phyloP scores from a whole-genome alignment of 2,797 vertebrate genomes.

The Myiothlypis coronata region DNA sequence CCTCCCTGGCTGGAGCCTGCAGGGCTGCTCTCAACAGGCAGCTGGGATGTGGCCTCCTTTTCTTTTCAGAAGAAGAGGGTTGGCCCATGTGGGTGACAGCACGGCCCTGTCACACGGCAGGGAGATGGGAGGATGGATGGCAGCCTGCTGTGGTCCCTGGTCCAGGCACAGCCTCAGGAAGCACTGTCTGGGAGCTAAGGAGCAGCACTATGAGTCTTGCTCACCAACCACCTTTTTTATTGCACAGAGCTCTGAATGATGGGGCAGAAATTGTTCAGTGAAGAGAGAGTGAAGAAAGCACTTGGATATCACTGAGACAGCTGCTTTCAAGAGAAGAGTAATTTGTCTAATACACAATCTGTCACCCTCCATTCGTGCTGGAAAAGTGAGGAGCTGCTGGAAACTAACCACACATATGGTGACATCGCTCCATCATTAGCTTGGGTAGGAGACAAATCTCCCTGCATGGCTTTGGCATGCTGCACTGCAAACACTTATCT shows the following conservation, averaged over 20 bases:
- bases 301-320: not conserved
- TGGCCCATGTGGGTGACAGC: not conserved
- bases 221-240: not conserved
- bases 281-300: conserved; percentile 14
- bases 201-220: not conserved
- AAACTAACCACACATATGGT: conserved; percentile 66
- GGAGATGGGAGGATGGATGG: not conserved
- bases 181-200: not conserved
- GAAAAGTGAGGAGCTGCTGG: conserved; percentile 61
- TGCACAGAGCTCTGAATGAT: conserved; percentile 21
- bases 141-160: not conserved
- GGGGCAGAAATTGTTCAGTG: conserved; percentile 25
- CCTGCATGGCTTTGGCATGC: conserved; percentile 21
- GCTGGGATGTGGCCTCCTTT: not conserved
- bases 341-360: conserved; percentile 66
- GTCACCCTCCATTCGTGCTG: conserved; percentile 52
- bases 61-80: not conserved
- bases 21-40: not conserved
- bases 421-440: conserved; percentile 61
- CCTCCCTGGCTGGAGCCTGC: not conserved
- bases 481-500: conserved; percentile 45
- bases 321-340: conserved; percentile 46
- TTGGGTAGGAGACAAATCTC: conserved; percentile 58
- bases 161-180: not conserved
- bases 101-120: not conserved